These are phyloP conservation scores for Apodemia zela DNA, from an alignment of 2,888 invertebrate genomes.

Conservation along the genomic window DNA sequence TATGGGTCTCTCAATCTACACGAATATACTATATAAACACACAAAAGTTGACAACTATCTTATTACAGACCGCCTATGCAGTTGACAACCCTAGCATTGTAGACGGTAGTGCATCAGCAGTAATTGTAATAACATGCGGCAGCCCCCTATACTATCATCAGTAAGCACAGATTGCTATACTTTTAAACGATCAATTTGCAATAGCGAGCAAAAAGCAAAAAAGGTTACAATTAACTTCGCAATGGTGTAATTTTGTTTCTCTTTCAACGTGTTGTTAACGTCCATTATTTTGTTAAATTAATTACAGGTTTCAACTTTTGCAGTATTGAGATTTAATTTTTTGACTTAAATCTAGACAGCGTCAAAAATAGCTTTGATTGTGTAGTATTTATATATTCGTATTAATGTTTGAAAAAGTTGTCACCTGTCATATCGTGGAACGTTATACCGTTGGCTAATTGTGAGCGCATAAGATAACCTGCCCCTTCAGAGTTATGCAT, in stretches of 20 bases:
- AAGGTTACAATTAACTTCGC: constrained; percentile 6
- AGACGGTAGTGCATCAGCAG: constrained; percentile 23
- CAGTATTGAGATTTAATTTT: not conserved
- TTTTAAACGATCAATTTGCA: constrained; percentile 28
- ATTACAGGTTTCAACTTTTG: not conserved
- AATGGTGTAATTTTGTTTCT: not conserved
- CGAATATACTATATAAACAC: too few relatives aligned
- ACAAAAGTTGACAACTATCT: too few relatives aligned
- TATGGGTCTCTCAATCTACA: too few relatives aligned
- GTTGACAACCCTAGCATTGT: constrained; percentile 4
- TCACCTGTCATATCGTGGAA: too few relatives aligned
- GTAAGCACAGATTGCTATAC: constrained; percentile 24
- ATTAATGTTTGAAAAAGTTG: too few relatives aligned
- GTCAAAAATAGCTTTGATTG: too few relatives aligned
- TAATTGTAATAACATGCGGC: constrained; percentile 30
- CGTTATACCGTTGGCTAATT: too few relatives aligned
- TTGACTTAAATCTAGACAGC: too few relatives aligned
- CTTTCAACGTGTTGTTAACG: not conserved
- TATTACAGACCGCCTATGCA: not conserved
- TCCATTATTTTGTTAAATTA: constrained; percentile 6
- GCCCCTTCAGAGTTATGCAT: too few relatives aligned
- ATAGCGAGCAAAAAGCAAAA: constrained; percentile 19
- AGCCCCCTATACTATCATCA: constrained; percentile 28
- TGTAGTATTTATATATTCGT: too few relatives aligned
- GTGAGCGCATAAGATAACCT: too few relatives aligned